phyloP scores from a whole-genome alignment of 2,113 vertebrate species.

The Sturnira hondurensis region DNA sequence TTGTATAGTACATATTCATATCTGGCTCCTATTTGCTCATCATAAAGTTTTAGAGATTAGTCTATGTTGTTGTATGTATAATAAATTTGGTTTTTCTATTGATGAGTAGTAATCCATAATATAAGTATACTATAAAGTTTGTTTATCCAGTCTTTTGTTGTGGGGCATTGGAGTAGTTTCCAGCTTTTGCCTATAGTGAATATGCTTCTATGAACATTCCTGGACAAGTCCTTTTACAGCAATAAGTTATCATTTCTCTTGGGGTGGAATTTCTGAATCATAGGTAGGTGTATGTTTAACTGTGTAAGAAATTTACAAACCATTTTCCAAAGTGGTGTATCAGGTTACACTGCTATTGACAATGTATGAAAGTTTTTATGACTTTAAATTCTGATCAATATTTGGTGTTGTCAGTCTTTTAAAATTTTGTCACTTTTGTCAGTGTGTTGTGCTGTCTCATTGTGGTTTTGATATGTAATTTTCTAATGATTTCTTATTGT shows the following conservation, averaged over 20 bases:
- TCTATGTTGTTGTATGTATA: not conserved
- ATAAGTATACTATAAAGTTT: not conserved
- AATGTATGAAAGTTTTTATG: not conserved
- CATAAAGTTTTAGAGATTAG: not conserved
- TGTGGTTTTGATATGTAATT: not conserved
- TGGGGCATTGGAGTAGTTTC: not conserved
- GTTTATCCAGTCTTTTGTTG: not conserved
- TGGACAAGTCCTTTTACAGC: not conserved
- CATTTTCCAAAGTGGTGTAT: not conserved
- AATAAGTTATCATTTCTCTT: not conserved
- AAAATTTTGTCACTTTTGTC: not conserved
- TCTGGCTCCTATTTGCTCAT: not conserved
- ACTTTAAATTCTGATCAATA: not conserved
- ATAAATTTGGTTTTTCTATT: not conserved
- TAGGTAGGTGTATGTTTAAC: not conserved
- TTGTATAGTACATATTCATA: not conserved
- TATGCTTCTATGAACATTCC: not conserved
- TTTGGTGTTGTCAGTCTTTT: not conserved
- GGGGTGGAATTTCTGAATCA: not conserved
- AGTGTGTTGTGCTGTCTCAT: not conserved
- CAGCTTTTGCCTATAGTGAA: not conserved
- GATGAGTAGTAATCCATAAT: not conserved
- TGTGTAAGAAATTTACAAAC: not conserved
- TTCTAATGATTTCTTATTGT: not conserved
- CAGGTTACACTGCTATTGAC: not conserved